Percentiles rank a stretch among this genome's conserved stretches.
Evolutionary conservation across 2,113 vertebrate genomes (phyloP).

Genomic region (Platichthys flesus): DNA sequence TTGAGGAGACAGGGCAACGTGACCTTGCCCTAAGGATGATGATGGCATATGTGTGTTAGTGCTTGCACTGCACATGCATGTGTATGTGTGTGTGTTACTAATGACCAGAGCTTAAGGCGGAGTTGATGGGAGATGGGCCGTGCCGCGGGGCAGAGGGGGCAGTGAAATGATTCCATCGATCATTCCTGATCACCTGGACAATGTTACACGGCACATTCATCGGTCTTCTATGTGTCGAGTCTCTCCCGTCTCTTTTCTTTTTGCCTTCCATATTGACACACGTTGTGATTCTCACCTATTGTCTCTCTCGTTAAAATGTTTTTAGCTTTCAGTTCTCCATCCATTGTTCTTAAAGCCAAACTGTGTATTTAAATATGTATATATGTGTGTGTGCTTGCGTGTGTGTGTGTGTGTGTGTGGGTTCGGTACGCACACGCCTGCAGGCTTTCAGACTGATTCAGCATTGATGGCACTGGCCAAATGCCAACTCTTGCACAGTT

Average conservation of each 20-base stretch:
- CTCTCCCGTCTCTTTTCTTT: neutral
- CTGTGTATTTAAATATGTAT: neutral
- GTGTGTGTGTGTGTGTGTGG: slow-evolving; percentile 4
- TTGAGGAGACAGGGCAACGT: slow-evolving; percentile 43
- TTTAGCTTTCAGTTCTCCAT: slow-evolving; percentile 30
- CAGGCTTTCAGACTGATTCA: slow-evolving; percentile 49
- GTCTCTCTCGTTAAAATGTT: slow-evolving; percentile 1
- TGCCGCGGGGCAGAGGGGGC: slow-evolving; percentile 58
- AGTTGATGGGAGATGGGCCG: slow-evolving; percentile 60
- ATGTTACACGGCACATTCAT: slow-evolving; percentile 53
- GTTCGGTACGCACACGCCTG: neutral
- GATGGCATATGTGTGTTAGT: slow-evolving; percentile 34
- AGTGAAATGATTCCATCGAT: slow-evolving; percentile 75
- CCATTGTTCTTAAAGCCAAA: slow-evolving; percentile 16
- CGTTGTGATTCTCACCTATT: slow-evolving; percentile 48
- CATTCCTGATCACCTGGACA: slow-evolving; percentile 71
- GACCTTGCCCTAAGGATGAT: slow-evolving; percentile 68
- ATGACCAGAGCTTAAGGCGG: slow-evolving; percentile 47
- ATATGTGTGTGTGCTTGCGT: slow-evolving; percentile 7
- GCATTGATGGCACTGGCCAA: slow-evolving; percentile 64
- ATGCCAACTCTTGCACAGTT: slow-evolving; percentile 72
- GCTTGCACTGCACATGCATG: slow-evolving; percentile 14
- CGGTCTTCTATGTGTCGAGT: slow-evolving; percentile 1
- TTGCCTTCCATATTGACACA: slow-evolving; percentile 55
- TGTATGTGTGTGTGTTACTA: slow-evolving; percentile 49